Evolutionary conservation across 1,140 invertebrate genomes (phyloP), one percentile per base, ranked within the genome.

Genomic region (Steinernema khuongi): DNA sequence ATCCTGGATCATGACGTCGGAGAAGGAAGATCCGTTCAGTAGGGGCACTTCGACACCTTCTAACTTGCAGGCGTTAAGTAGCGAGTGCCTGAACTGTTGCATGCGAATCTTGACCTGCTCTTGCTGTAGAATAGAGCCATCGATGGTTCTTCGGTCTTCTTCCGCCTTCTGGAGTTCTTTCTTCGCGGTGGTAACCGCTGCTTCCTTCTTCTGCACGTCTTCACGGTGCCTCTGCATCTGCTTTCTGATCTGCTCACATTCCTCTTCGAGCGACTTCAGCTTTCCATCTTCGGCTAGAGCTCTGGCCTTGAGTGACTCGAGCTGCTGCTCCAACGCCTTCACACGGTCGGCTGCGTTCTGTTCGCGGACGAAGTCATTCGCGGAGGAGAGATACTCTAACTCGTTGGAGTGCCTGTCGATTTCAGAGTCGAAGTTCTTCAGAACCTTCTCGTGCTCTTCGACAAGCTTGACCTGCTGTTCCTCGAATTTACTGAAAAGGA

Each of bases 341-440:
- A 85, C 32, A 22, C 70, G 76, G 29, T 81, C 75, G 14, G 41
- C 26, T 26, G 79, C 79, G 19, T 67, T 41, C 29, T 60, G 70
- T 28, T 78, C 72, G 17, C 79, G 79, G 73, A n/a, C 74, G 85
- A 69, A 81, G 75, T 22, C 96, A 85, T 97, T 93, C 67, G 94
- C 90, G 69, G 93, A 94, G 75, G 91, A 90, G 85, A 99, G 94
- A 88, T 97, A 99, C 86, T 98, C 94, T 68, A 99, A 88, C 86
- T 97, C 94, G 86, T 94, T 96, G 22, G 91, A 90, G 78, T 99
- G 92, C 75, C 93, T 90, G 88, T 96, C 95, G 80, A 94, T 94
- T 87, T 99, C 94, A 84, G 96, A 94, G 81, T 98, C 94, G 88
- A 96, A 98, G 85, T 98, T 95, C 86, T 96, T 90, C 77, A 94